Evolutionary conservation across 2,888 invertebrate genomes (phyloP).

Genomic region (Cyrtodaria siliqua): DNA sequence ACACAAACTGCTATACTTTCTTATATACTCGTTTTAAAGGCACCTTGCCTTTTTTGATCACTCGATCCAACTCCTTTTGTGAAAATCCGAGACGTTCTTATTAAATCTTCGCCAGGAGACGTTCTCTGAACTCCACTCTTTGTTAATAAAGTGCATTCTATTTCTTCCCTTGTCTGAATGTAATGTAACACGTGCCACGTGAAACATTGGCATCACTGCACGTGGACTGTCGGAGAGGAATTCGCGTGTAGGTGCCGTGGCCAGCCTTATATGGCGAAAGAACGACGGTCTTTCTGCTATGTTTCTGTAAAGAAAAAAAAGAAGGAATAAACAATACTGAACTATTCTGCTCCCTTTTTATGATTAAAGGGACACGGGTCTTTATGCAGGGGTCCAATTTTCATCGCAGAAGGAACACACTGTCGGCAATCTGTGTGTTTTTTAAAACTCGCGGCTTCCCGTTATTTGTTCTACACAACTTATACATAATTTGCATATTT

Average conservation of each 20-base stretch:
- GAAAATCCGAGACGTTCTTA: constrained; percentile 13
- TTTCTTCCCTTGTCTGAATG: constrained; percentile 10
- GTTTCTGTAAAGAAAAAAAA: constrained; percentile 9
- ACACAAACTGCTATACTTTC: no score
- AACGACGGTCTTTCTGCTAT: constrained; percentile 15
- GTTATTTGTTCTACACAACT: no score
- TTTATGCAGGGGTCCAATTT: no score
- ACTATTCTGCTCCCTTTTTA: no score
- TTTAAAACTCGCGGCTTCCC: no score
- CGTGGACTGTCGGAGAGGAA: constrained; percentile 7
- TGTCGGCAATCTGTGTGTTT: no score
- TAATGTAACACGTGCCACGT: neutral
- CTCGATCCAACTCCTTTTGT: constrained; percentile 22
- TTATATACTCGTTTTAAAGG: no score
- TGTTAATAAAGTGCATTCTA: constrained; percentile 26
- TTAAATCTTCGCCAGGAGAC: constrained; percentile 21
- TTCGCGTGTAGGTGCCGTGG: constrained; percentile 12
- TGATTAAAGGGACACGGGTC: no score
- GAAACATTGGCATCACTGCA: constrained; percentile 7
- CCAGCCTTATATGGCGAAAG: constrained; percentile 1
- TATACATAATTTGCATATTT: no score
- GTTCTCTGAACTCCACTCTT: constrained; percentile 20
- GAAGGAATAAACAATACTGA: no score
- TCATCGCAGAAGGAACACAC: no score
- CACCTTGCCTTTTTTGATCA: no score